Conservation (phyloP, 1,140 invertebrate genomes). For the Andrena cerasifolii region DNA sequence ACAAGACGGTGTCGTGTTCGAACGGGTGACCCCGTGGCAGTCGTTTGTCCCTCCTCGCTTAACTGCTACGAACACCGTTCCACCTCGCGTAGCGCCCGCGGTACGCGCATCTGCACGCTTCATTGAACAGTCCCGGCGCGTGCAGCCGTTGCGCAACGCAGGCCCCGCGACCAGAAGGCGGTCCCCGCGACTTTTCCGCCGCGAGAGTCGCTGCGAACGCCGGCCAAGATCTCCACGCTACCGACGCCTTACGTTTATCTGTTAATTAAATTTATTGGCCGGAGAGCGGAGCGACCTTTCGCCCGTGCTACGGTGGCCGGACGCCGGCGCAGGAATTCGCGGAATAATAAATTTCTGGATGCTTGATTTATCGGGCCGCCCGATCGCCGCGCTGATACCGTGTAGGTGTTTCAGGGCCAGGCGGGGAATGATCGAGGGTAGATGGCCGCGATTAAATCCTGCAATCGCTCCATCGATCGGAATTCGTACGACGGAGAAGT, state of each 20-base stretch:
- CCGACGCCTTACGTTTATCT: conserved; percentile 48
- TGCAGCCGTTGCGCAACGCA: conserved; percentile 62
- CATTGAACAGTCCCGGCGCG: conserved; percentile 71
- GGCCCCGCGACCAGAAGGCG: conserved; percentile 43
- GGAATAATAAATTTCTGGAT: conserved; percentile 43
- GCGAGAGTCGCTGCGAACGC: not conserved
- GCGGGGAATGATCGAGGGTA: conserved; percentile 12
- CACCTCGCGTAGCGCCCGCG: conserved; percentile 14
- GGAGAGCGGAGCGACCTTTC: conserved; percentile 30
- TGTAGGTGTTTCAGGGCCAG: conserved; percentile 14
- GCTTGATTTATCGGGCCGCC: conserved; percentile 38
- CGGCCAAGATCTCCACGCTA: not conserved
- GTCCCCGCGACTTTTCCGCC: conserved; percentile 24
- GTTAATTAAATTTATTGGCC: conserved; percentile 65
- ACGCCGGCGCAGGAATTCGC: not conserved
- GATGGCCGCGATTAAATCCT: conserved; percentile 8
- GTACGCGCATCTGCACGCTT: conserved; percentile 66
- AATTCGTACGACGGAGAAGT: not conserved
- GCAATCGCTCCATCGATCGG: not conserved
- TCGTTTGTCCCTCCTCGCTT: conserved; percentile 54
- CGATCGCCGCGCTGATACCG: conserved; percentile 11
- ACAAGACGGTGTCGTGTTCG: conserved; percentile 73
- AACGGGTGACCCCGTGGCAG: conserved; percentile 70
- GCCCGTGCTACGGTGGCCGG: not conserved
- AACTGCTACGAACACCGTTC: conserved; percentile 65